Evolutionary conservation across 2,888 invertebrate species (phyloP), one percentile per base, ranked within the genome.

Genomic region (Agriopis aurantiaria): DNA sequence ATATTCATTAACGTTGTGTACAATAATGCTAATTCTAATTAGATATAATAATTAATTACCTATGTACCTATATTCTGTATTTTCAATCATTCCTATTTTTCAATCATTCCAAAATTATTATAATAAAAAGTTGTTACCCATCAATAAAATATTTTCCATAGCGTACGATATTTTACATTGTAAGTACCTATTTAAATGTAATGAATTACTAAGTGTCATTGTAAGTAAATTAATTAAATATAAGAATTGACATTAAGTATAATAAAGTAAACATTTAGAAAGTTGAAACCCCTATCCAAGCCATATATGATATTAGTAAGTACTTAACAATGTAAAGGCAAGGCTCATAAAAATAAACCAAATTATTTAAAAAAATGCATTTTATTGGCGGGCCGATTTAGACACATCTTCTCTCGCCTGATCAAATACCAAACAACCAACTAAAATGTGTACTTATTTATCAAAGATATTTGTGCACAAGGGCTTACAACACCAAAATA

Each of bases 271-370:
- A 33, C 11, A 11, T 55, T 52, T 33, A 55, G 40, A 40, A 40
- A 40, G 12, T 40, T 55, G 55, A 55, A 55, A 55, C 12, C 52
- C 52, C 40, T n/a, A 7, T 33, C 12, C 14, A 14, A 49, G 49
- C 49, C 49, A 49, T 49, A 49, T 23, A 23, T 23, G 17, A 23
- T 14, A n/a, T n/a, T 14, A 48, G 48, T 49, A 8, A 8, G n/a
- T 49, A n/a, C 7, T 14, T 55, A 55, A 23, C 2, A 10, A 12
- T 11, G 11, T 53, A 33, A 5, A 53, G 12, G 12, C n/a, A n/a
- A 17, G 5, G n/a, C 33, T 8, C n/a, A 58, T 51, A 71, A 64
- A 74, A 75, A 72, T 75, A 75, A 75, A 76, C 74, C 76, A 76
- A 76, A 75, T 69, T 66, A 48, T 63, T 61, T 45, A 63, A 69